These are phyloP conservation scores for Eremobia ochroleuca DNA, from an alignment of 2,888 invertebrate species.

Conservation along the genomic window DNA sequence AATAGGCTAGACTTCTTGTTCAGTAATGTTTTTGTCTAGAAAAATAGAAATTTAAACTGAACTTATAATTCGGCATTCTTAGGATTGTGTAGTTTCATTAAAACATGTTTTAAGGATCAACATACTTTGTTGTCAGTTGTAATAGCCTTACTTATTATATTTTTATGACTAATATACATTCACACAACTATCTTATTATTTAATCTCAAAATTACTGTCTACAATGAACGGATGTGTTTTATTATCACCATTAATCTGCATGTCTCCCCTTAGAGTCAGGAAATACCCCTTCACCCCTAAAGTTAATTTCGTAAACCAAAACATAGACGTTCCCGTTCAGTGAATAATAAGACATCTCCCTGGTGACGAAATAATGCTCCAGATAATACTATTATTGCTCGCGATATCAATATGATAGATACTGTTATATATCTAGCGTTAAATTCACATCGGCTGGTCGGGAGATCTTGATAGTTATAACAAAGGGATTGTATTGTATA, in stretches of 20 bases:
- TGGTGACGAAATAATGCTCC: constrained; percentile 82
- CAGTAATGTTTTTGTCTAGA: background rate
- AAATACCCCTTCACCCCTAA: constrained; percentile 79
- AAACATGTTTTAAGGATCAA: background rate
- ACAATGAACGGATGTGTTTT: constrained; percentile 80
- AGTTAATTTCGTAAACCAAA: constrained; percentile 85
- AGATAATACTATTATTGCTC: constrained; percentile 66
- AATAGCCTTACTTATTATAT: no score
- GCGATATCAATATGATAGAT: constrained; percentile 73
- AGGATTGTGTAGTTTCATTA: background rate
- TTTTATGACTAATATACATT: background rate
- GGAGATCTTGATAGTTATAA: constrained; percentile 76
- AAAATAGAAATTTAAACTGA: background rate
- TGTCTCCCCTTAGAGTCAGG: constrained; percentile 75
- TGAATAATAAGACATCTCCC: constrained; percentile 86
- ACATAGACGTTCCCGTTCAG: constrained; percentile 82
- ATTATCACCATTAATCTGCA: constrained; percentile 83
- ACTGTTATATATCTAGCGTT: constrained; percentile 66
- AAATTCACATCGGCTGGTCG: constrained; percentile 71
- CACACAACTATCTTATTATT: constrained; percentile 42
- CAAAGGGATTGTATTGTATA: constrained; percentile 72
- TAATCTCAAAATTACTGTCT: constrained; percentile 68
- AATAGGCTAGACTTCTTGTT: constrained; percentile 8
- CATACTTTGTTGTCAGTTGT: background rate
- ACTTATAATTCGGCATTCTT: background rate